A percentile compares a stretch with the other conserved stretches of the same genome.
phyloP scores from a whole-genome alignment of 2,113 vertebrate genomes.

The Delphinus delphis region DNA sequence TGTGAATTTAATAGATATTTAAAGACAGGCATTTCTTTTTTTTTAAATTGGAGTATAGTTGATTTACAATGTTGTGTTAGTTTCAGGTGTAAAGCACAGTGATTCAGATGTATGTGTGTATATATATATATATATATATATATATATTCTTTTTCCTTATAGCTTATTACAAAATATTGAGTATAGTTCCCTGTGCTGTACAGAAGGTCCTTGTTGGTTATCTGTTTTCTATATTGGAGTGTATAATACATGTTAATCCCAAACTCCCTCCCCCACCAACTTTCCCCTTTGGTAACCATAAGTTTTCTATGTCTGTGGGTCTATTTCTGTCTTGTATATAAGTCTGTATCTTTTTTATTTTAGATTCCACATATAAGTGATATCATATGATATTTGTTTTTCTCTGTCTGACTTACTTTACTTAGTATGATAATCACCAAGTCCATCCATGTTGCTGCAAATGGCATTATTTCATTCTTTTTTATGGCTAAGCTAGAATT shows the following conservation, averaged over 20 bases:
- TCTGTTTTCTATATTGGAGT: background rate
- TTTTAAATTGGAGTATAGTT: background rate
- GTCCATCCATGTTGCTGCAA: background rate
- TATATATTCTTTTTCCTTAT: background rate
- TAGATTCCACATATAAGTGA: background rate
- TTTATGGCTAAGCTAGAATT: background rate
- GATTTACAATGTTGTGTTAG: background rate
- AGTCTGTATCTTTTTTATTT: background rate
- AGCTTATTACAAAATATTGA: background rate
- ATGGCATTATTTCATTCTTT: background rate
- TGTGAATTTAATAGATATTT: background rate
- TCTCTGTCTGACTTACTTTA: background rate
- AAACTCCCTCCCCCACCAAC: background rate
- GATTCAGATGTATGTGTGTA: background rate
- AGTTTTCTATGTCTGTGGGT: background rate
- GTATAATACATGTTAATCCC: background rate
- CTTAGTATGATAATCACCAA: background rate
- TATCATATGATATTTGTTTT: background rate
- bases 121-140: too few relatives aligned
- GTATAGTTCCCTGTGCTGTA: background rate
- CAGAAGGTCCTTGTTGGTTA: background rate
- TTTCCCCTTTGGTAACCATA: background rate
- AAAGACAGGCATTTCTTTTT: background rate
- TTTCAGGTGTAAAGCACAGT: background rate
- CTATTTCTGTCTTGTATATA: background rate